Conservation (phyloP, 2,888 invertebrate species). For the Rotaria magnacalcarata region DNA sequence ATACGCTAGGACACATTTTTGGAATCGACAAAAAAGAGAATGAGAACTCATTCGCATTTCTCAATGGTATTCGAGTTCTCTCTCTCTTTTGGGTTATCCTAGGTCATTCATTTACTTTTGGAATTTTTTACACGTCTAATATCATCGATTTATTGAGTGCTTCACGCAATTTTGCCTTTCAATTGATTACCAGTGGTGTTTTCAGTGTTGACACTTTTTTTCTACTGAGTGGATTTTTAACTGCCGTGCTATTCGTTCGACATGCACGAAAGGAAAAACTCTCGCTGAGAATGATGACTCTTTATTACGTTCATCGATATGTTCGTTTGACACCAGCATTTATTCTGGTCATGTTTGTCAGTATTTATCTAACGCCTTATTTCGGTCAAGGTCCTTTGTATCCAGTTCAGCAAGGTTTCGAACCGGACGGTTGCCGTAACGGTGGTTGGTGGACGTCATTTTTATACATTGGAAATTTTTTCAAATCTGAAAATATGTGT, state of each 20-base stretch:
- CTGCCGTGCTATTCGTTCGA: constrained; percentile 6
- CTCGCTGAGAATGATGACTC: too few relatives aligned
- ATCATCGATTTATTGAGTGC: too few relatives aligned
- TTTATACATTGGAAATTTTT: constrained; percentile 48
- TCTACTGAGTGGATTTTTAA: constrained; percentile 40
- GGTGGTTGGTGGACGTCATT: constrained; percentile 48
- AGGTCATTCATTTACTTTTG: too few relatives aligned
- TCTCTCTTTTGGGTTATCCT: too few relatives aligned
- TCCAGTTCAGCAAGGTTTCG: background rate
- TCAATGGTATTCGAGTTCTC: too few relatives aligned
- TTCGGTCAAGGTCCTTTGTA: constrained; percentile 37
- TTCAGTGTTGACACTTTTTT: constrained; percentile 39
- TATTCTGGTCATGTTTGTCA: constrained; percentile 29
- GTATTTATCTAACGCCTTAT: constrained; percentile 15
- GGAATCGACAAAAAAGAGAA: too few relatives aligned
- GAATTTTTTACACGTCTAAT: too few relatives aligned
- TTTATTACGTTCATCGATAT: background rate
- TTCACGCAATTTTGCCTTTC: constrained; percentile 8
- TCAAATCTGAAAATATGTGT: constrained; percentile 46
- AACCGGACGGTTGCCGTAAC: constrained; percentile 37
- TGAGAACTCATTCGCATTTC: too few relatives aligned
- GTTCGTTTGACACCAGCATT: constrained; percentile 35
- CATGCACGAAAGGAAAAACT: background rate
- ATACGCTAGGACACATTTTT: too few relatives aligned
- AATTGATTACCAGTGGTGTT: constrained; percentile 34